Base-by-base conservation (phyloP, 2,113 vertebrate species). In the Cynopterus brachyotis region DNA sequence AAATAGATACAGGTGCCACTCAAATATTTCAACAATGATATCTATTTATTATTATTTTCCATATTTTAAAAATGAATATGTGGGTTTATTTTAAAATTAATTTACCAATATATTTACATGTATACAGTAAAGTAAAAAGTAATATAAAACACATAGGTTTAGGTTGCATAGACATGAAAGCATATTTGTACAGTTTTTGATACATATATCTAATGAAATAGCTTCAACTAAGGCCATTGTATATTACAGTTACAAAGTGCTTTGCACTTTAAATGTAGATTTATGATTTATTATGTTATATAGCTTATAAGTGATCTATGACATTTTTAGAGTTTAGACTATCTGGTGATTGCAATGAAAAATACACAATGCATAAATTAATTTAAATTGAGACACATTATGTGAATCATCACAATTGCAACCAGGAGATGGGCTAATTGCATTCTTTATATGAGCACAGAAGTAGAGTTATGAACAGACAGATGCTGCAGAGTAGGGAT, bases 21-120 rank as follows among this genome's bases (percentile, higher is more conserved):
- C 90, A 96, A 98, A 97, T 94, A 98, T 96, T 97, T 98, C 96
- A 95, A 98, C 57, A 95, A 82, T 1, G 20, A 89, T 97, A 96
- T 72, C 53, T 96, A 96, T 97, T 83, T 94, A 91, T 96, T 98
- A 96, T 96, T 92, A 96, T 78, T 93, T 19, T 93, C 64, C 59
- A 94, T 37, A 0, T 95, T 98, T 97, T 93, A 96, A 95, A 91
- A 96, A 95, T 97, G 80, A 37, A 97, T 88, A 45, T 88, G 95
- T 95, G 67, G 66, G 53, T 82, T 98, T 96, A 78, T 67, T 80
- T 82, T 96, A 85, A 91, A 96, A 96, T 50, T 96, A 97, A 7
- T 98, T 85, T 96, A 87, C 19, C 97, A 96, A 97, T 87, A 35
- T 55, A 86, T 57, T 70, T 96, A 42, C 1, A 89, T 1, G 55